Base-by-base conservation (phyloP, 2,888 invertebrate genomes). In the Hanleya hanleyi region DNA sequence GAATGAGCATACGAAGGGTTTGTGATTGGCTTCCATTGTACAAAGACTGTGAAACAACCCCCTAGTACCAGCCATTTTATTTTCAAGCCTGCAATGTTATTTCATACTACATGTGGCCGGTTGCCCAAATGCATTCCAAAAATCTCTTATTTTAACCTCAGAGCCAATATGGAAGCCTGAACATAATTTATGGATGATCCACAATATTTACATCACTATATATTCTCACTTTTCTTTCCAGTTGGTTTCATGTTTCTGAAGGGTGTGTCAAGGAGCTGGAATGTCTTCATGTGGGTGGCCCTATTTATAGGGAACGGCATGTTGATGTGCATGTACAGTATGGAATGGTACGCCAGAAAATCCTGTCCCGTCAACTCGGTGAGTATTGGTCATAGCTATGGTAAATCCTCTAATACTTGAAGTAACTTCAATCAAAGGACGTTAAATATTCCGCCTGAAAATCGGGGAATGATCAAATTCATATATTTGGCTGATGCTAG, bases 231-330 rank as follows among this genome's bases (percentile, higher is more conserved):
- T 78, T 51, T 32, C 64, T 36, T 86, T 86, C 41, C 87, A 89
- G 89, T 90, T 86, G 86, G 86, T 33, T 89, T 92, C 72, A 91
- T 92, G 51, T 92, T 92, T 82, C 84, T 93, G 71, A 91, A 92
- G 75, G 88, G 88, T 35, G 86, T 87, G 6, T 85, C 88, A 35
- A 86, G 92, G 29, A 84, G 86, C 68, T 89, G 89, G 81, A 98
- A 98, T 88, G 92, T 96, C n/a, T 92, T 96, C 69, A 92, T 98
- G 88, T 97, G 97, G 96, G 93, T 95, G 62, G 91, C 93, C 0
- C 92, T 97, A 70, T 94, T 95, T 71, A 91, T 94, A 22, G 98
- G 98, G 67, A 94, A 93, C 79, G 95, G 96, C 75, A 82, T 94
- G 2, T 89, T 95, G n/a, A 92, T 94, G 88, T 94, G 94, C 83